phyloP scores from a whole-genome alignment of 2,888 invertebrate species.

The Steinernema scapterisci region DNA sequence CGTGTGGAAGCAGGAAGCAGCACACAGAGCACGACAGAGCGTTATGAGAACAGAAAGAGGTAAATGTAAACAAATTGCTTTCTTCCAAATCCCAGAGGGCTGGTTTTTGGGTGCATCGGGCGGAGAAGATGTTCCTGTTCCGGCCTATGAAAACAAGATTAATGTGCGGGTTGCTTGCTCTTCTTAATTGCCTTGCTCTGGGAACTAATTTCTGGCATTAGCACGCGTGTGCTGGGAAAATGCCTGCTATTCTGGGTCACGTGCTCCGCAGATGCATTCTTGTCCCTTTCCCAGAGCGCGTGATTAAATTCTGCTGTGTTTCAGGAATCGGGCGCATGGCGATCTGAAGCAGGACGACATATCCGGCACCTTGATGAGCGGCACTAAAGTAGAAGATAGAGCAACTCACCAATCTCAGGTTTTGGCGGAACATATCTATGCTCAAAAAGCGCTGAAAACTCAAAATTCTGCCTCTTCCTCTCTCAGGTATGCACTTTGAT shows the following conservation, averaged over 20 bases:
- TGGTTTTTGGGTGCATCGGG: too few species aligned
- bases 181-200: too few species aligned
- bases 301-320: not conserved
- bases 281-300: not conserved
- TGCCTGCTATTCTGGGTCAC: not conserved
- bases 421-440: conserved; percentile 14
- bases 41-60: not conserved
- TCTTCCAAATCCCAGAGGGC: not conserved
- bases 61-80: conserved; percentile 28
- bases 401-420: not conserved
- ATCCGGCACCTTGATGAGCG: not conserved
- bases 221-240: too few species aligned
- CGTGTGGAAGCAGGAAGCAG: not conserved
- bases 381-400: not conserved
- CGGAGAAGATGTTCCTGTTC: too few species aligned
- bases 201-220: too few species aligned
- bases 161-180: too few species aligned
- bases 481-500: not conserved
- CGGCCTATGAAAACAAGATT: too few species aligned
- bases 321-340: conserved; percentile 15
- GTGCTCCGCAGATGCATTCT: not conserved
- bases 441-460: not conserved
- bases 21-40: not conserved
- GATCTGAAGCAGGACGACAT: not conserved
- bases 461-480: conserved; percentile 21